These are phyloP conservation scores for Ispidina lecontei DNA, from an alignment of 2,797 vertebrate genomes.

Conservation along the genomic window DNA sequence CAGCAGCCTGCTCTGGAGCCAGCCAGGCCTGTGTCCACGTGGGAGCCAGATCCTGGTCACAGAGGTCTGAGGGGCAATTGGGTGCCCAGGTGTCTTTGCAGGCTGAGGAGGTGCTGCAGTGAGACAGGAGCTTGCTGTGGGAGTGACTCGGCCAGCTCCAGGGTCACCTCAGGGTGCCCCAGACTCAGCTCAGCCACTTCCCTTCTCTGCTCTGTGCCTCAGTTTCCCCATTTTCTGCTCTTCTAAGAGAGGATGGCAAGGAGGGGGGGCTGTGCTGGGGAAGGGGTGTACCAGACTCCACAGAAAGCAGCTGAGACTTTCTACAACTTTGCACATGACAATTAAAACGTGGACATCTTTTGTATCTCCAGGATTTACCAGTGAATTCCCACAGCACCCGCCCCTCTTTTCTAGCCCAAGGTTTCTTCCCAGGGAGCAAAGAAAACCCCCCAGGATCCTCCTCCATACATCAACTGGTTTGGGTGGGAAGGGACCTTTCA, in stretches of 20 bases:
- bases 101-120: background rate
- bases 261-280: fast-evolving
- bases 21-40: fast-evolving
- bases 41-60: background rate
- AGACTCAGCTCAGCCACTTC: background rate
- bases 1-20: background rate
- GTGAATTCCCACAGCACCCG: background rate
- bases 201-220: background rate
- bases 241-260: background rate
- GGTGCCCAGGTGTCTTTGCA: background rate
- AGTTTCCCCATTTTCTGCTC: background rate
- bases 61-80: fast-evolving
- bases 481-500: background rate
- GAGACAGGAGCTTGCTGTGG: fast-evolving
- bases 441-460: background rate
- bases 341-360: background rate
- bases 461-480: background rate
- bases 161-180: background rate
- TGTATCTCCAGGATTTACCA: background rate
- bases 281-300: background rate
- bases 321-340: background rate
- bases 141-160: fast-evolving
- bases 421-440: background rate
- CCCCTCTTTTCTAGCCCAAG: background rate
- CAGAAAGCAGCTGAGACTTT: background rate